Percentiles rank a stretch among this genome's conserved stretches.
Conservation (phyloP, 2,888 invertebrate species). For the Bellardia pandia region DNA sequence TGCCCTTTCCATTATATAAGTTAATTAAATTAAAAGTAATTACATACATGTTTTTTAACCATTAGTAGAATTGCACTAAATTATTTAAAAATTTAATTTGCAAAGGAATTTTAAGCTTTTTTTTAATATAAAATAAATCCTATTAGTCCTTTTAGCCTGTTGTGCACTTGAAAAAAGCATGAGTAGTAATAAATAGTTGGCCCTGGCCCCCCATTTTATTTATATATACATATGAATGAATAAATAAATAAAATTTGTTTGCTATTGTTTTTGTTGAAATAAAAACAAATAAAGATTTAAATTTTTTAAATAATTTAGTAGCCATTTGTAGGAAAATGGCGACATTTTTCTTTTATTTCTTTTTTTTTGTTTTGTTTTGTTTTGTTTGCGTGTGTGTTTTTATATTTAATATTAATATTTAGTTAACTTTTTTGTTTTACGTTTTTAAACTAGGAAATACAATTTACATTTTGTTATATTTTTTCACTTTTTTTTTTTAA, state of each 20-base stretch:
- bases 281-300: conserved; percentile 63
- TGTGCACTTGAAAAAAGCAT: not conserved
- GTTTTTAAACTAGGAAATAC: conserved; percentile 75
- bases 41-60: not conserved
- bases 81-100: conserved; percentile 31
- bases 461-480: conserved; percentile 73
- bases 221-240: too few species aligned
- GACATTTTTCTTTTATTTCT: conserved; percentile 61
- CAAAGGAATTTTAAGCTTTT: not conserved
- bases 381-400: conserved; percentile 50
- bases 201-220: not conserved
- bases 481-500: conserved; percentile 55
- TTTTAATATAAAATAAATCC: not conserved
- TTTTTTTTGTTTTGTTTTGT: conserved; percentile 30
- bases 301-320: conserved; percentile 71
- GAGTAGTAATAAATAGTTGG: not conserved
- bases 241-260: not conserved
- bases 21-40: too few species aligned
- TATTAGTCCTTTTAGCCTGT: conserved; percentile 13
- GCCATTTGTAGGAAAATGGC: conserved; percentile 64
- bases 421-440: conserved; percentile 74
- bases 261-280: conserved; percentile 16
- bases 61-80: not conserved
- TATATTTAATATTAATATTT: conserved; percentile 72
- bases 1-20: too few species aligned